Evolutionary conservation across 2,113 vertebrate species (phyloP), one percentile per base, ranked within the genome.

Genomic region (Peromyscus maniculatus): DNA sequence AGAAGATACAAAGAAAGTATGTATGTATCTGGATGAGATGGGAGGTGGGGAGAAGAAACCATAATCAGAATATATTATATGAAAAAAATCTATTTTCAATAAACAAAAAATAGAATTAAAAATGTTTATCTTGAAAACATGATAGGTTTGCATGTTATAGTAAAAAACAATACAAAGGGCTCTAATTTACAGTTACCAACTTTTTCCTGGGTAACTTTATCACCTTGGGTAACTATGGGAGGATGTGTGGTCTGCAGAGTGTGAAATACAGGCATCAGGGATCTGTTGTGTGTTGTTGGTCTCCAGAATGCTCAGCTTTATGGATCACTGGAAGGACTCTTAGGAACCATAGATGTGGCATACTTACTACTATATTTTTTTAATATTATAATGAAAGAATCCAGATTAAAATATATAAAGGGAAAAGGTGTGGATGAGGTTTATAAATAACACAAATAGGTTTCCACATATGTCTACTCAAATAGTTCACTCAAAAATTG

Each of bases 391-490:
- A 16, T 83, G 21, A 86, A 78, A 84, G 11, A 6, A 43, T 66
- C 39, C 39, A 79, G 24, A 67, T 69, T 93, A 72, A 91, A 88
- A 79, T 88, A 22, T 86, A 33, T 46, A 83, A 97, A 90, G 28
- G 12, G 3, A 83, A 87, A 69, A 72, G 33, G 19, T 16, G 13
- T 19, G 0, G 4, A 0, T n/a, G 5, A 93, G 64, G 0, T 28
- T 13, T 46, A 67, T 26, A n/a, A 89, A 78, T 79, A 93, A 5
- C 24, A 82, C 3, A 13, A 33, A 9, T 10, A 91, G 22, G 8
- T 36, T 87, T 89, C 33, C 28, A 74, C 3, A 3, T 87, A 39
- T 55, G 15, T 22, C 6, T 4, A 75, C 33, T 75, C 31, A 64
- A 9, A 36, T 26, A 24, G 57, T 1, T 22, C 28, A 62, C 26